These are phyloP conservation scores for Parazoanthus swiftii DNA, from an alignment of 92 coral and sea anemone species.

Conservation along the genomic window DNA sequence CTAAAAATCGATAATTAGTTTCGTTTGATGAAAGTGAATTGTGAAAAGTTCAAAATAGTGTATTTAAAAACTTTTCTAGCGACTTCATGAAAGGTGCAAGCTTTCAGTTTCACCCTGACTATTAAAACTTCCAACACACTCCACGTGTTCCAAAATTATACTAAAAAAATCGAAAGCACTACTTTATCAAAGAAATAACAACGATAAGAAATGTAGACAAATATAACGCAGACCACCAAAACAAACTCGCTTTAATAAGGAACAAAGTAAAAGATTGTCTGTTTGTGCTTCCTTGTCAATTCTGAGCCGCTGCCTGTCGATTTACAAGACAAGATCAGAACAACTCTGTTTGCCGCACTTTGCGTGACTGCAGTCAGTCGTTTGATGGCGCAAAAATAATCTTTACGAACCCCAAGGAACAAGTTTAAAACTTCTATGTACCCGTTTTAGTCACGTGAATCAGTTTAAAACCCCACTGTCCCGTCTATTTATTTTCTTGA, in stretches of 20 bases:
- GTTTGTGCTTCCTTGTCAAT: not conserved
- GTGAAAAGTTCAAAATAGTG: not conserved
- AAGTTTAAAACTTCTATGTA: not conserved
- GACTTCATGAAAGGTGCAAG: not conserved
- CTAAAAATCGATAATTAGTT: not conserved
- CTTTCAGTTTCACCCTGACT: not conserved
- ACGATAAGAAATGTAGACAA: not conserved
- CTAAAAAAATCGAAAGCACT: not conserved
- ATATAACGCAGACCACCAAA: not conserved
- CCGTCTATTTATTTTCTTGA: not conserved
- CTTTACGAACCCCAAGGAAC: not conserved
- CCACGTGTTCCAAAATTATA: slow-evolving; percentile 7
- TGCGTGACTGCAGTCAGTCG: not conserved
- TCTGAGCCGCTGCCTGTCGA: not conserved
- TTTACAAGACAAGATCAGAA: not conserved
- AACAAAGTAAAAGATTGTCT: not conserved
- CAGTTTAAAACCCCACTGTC: not conserved
- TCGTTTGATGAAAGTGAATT: not conserved
- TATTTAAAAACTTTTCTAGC: not conserved
- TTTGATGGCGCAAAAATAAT: not conserved
- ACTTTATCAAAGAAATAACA: not conserved
- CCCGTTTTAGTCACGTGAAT: not conserved
- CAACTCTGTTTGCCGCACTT: not conserved
- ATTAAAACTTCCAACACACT: not conserved
- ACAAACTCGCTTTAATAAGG: not conserved